A percentile compares a stretch with the other conserved stretches of the same genome.
Conservation (phyloP, 2,113 vertebrate species). For the Platysternon megacephalum region DNA sequence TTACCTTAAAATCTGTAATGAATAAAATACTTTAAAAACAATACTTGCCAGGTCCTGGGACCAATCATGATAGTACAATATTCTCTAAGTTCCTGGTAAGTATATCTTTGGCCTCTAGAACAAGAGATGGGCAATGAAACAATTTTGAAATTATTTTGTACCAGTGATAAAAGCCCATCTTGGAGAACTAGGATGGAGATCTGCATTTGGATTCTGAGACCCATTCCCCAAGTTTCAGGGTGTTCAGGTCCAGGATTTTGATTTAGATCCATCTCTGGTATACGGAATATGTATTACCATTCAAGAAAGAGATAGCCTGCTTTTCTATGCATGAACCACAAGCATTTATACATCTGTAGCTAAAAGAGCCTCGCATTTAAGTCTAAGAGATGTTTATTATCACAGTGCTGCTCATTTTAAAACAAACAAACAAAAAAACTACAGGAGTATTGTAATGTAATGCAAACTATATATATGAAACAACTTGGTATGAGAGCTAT, state of each 20-base stretch:
- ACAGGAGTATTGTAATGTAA: background rate
- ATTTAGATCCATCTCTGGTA: background rate
- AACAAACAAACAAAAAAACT: too few species aligned
- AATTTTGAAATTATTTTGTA: background rate
- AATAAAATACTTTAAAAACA: too few species aligned
- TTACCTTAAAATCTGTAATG: background rate
- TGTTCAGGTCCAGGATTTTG: background rate
- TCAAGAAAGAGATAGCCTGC: background rate
- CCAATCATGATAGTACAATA: background rate
- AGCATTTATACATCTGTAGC: background rate
- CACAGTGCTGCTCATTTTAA: background rate
- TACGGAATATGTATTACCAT: background rate
- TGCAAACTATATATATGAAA: background rate
- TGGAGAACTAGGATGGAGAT: background rate
- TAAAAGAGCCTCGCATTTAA: background rate
- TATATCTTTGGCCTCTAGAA: background rate
- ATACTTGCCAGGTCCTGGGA: background rate
- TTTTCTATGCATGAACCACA: background rate
- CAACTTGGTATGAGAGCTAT: background rate
- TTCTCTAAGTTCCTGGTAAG: background rate
- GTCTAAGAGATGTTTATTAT: background rate
- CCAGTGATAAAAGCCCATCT: fast-evolving
- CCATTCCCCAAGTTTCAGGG: background rate
- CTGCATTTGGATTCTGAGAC: background rate
- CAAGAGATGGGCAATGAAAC: background rate